Evolutionary conservation across 2,888 invertebrate species (phyloP).

Genomic region (Limenitis camilla): DNA sequence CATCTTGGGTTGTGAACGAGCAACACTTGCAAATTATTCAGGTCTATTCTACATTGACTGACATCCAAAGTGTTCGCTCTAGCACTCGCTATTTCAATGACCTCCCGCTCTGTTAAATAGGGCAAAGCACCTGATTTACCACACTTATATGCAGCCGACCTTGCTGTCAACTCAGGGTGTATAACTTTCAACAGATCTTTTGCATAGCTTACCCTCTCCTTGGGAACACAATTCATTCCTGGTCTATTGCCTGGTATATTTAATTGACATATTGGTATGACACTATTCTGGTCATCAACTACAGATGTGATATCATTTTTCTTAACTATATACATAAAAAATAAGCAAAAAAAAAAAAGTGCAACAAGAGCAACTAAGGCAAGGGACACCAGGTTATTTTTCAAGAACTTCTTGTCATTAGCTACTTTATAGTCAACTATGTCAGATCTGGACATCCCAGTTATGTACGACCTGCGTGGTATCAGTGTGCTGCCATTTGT

Average conservation of each 20-base stretch:
- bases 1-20: conserved; percentile 82
- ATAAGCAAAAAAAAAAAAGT: conserved; percentile 79
- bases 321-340: conserved; percentile 80
- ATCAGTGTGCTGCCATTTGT: conserved; percentile 52
- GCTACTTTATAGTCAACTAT: conserved; percentile 54
- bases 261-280: conserved; percentile 73
- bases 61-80: conserved; percentile 41
- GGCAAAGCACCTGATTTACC: conserved; percentile 65
- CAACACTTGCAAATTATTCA: conserved; percentile 80
- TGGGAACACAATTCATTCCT: conserved; percentile 78
- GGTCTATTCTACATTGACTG: conserved; percentile 70
- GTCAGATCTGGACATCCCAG: conserved; percentile 53
- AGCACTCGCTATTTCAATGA: conserved; percentile 71
- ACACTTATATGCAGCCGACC: conserved; percentile 75
- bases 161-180: conserved; percentile 76
- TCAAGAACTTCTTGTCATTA: conserved; percentile 68
- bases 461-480: conserved; percentile 57
- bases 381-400: conserved; percentile 78
- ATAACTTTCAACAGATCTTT: conserved; percentile 78
- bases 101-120: conserved; percentile 77
- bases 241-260: conserved; percentile 69
- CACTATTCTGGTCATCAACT: conserved; percentile 71
- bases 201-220: conserved; percentile 76
- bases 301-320: conserved; percentile 73
- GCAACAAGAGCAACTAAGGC: conserved; percentile 76